Base-by-base conservation (phyloP, 2,797 vertebrate species). In the Trachops cirrhosus region DNA sequence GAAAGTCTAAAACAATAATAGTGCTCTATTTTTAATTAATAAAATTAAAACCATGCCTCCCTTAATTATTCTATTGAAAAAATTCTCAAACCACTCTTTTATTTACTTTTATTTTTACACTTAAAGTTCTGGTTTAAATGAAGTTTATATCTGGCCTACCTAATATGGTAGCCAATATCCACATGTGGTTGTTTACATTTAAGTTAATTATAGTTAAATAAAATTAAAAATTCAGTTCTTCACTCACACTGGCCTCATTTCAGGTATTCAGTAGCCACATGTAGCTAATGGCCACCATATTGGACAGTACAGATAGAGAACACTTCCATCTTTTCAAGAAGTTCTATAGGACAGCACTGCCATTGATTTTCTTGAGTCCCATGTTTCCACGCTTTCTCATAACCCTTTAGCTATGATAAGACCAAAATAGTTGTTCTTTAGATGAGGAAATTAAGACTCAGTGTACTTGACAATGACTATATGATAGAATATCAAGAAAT, bases 71-170 rank as follows among this genome's bases (percentile, higher is more conserved):
- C 70, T 24, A 6, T 6, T 54, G 46, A 84, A 79, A 79, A 34
- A 52, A 5, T 67, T 83, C 86, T 70, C 86, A 70, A 52, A n/a
- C 22, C 32, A 59, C 12, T 57, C 5, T 10, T 10, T 57, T n/a
- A 9, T 46, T 89, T 57, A 57, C 77, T 94, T 91, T 88, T 64
- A 70, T 91, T 77, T 95, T 74, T 95, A 68, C 62, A 37, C 37
- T 44, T 87, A 50, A 89, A 37, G 75, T 77, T 77, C 75, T 89
- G 46, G 16, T 24, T 57, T 57, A 57, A 57, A 57, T 57, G 54
- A 57, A 57, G 24, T 57, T 26, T 24, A 57, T 54, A 54, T 77
- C 80, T 89, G 46, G 16, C 52, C 14, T 73, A 10, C 57, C 19
- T 8, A 18, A 24, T 34, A n/a, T 34, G 26, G 34, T 22, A 57